Conservation (phyloP, 2,113 vertebrate species). For the Balaenoptera acutorostrata region DNA sequence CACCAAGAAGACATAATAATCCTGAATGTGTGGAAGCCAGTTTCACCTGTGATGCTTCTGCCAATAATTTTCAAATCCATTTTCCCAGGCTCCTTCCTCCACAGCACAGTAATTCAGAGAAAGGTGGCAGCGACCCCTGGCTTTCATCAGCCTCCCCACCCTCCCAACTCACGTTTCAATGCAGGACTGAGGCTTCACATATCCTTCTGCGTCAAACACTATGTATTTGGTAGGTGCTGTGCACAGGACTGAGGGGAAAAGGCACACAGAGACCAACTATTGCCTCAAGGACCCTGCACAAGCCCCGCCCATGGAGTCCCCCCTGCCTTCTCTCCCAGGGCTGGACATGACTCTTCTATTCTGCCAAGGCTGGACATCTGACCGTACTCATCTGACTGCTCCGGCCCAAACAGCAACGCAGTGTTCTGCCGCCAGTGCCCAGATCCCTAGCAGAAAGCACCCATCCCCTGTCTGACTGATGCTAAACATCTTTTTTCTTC, state of each 20-base stretch:
- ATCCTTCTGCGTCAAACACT: conserved; percentile 75
- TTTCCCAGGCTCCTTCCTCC: background rate
- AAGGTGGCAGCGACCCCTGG: background rate
- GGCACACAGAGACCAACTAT: background rate
- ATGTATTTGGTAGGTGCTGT: conserved; percentile 76
- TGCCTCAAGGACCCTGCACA: background rate
- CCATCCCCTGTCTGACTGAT: background rate
- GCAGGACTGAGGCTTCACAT: conserved; percentile 75
- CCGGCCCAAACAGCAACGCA: background rate
- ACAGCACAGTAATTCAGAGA: background rate
- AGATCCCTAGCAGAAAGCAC: background rate
- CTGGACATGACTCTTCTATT: background rate
- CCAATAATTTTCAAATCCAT: background rate
- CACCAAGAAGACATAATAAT: background rate
- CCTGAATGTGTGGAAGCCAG: background rate
- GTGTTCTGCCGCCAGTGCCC: background rate
- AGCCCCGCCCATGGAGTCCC: background rate
- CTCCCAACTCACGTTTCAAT: conserved; percentile 75
- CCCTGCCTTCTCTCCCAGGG: background rate
- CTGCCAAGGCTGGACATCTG: background rate
- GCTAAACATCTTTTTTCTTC: background rate
- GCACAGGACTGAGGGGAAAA: conserved; percentile 64
- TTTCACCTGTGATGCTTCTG: background rate
- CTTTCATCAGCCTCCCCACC: background rate
- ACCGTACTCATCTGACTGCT: background rate